Conservation (phyloP, 2,888 invertebrate genomes). For the Ophraella communa region DNA sequence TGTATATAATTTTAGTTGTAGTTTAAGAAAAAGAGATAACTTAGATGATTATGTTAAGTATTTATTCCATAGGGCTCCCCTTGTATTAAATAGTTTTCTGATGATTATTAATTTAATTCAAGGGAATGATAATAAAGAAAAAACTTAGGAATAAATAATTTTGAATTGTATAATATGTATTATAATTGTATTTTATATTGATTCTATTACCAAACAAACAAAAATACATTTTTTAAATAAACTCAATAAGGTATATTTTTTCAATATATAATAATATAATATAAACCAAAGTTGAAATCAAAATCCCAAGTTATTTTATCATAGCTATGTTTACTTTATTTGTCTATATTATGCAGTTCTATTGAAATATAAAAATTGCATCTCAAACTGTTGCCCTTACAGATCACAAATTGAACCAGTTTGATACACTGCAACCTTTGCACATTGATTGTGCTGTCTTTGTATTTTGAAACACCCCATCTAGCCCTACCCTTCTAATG, state of each 20-base stretch:
- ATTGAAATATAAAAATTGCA: too few species aligned
- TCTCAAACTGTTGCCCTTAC: too few species aligned
- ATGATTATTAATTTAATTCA: conserved; percentile 21
- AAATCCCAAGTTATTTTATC: too few species aligned
- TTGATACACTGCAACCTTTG: too few species aligned
- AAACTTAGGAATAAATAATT: background rate
- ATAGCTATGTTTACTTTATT: too few species aligned
- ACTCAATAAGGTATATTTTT: background rate
- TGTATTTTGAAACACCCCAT: too few species aligned
- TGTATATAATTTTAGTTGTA: conserved; percentile 73
- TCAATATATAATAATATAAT: too few species aligned
- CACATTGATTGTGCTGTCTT: too few species aligned
- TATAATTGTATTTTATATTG: conserved; percentile 3
- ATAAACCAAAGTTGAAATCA: too few species aligned
- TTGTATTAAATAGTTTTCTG: conserved; percentile 21
- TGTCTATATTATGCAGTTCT: too few species aligned
- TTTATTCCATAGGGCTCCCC: conserved; percentile 33
- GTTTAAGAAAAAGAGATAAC: conserved; percentile 61
- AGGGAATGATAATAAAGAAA: background rate
- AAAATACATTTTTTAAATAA: background rate
- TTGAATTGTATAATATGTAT: conserved; percentile 6
- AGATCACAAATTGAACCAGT: too few species aligned
- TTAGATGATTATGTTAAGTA: conserved; percentile 43
- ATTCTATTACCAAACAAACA: background rate
- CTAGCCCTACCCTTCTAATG: too few species aligned